Evolutionary conservation across 2,113 vertebrate species (phyloP).

Genomic region (Illadopsis cleaveri): DNA sequence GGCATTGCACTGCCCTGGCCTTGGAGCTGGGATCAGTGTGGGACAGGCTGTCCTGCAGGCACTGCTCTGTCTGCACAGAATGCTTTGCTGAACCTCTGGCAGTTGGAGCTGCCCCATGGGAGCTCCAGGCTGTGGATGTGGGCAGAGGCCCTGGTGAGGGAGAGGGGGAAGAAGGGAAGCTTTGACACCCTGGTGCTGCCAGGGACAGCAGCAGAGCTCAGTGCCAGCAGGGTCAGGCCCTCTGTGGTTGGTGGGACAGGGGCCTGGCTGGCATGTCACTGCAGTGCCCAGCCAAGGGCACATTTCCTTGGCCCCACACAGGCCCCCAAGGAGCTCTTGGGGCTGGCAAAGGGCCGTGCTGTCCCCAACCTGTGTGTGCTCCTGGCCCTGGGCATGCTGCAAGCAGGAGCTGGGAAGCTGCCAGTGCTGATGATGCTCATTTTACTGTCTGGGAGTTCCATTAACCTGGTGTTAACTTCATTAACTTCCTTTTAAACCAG

Average conservation of each 20-base stretch:
- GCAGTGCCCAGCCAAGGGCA: not conserved
- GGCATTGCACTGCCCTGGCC: not conserved
- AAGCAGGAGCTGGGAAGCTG: not conserved
- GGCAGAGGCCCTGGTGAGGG: not conserved
- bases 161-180: not conserved
- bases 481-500: not conserved
- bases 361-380: not conserved
- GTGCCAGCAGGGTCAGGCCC: not conserved
- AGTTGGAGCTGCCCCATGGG: not conserved
- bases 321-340: not conserved
- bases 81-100: not conserved
- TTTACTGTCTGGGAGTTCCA: not conserved
- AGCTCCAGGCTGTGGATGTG: not conserved
- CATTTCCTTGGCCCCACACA: accelerated
- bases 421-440: not conserved
- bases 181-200: not conserved
- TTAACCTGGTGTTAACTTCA: not conserved
- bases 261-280: not conserved
- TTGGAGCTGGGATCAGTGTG: accelerated
- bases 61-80: accelerated
- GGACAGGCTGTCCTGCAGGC: not conserved
- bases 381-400: not conserved
- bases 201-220: not conserved
- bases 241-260: not conserved
- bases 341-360: not conserved